Evolutionary conservation across 2,888 invertebrate species (phyloP), one percentile per base, ranked within the genome.

Genomic region (Baccha elongata): DNA sequence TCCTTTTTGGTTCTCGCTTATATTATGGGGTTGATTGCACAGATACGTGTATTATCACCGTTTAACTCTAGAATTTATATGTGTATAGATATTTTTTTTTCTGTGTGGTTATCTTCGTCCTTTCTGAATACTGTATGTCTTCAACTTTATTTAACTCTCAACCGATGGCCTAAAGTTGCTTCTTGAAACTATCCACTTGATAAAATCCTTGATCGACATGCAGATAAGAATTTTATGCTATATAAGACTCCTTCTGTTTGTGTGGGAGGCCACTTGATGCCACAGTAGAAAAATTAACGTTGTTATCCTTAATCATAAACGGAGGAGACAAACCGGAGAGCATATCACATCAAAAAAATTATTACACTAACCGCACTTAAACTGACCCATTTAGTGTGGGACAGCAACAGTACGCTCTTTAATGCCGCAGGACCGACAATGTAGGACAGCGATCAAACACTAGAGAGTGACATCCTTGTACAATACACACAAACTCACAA

Each of bases 151-250:
- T 75, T 67, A 83, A 83, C 76, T 83, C 60, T 72, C 72, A 68
- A 42, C 67, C 52, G 62, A 78, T 64, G 48, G 78, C 62, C 76
- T 68, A 83, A 72, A 83, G 76, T 72, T 72, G 71, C 71, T 65
- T 46, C 76, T 76, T 40, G 64, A 68, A 74, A 29, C 35, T 5
- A 42, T 69, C 58, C 69, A 75, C 80, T 80, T 62, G 44, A 74
- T 69, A 53, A 40, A 68, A 62, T 78, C 83, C 83, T 83, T 83
- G 83, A 78, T 72, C 72, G 72, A 64, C 72, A 83, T 73, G 67
- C 68, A 72, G 72, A 83, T 73, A 35, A 29, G 32, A 69, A 62
- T 50, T 26, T 21, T 8, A 48, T 26, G n/a, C n/a, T 40, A 7
- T 10, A 32, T 6, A 40, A 8, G n/a, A 60, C 44, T 42, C 17